phyloP scores from a whole-genome alignment of 2,113 vertebrate genomes.

The Lophura nycthemera region DNA sequence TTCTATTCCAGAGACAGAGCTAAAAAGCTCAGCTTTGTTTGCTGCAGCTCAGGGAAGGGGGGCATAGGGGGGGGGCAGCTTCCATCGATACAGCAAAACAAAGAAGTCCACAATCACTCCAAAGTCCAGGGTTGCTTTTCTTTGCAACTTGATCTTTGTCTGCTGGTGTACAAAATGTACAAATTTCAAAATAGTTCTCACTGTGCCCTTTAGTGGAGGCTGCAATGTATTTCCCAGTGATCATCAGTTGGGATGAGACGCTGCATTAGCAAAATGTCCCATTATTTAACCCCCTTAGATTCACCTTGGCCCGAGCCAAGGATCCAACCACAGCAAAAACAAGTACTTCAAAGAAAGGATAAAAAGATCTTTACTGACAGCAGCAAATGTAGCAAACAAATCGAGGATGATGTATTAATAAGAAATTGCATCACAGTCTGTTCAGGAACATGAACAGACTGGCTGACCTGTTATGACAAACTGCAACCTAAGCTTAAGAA shows the following conservation, averaged over 20 bases:
- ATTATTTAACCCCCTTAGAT: background rate
- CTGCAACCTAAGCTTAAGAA: background rate
- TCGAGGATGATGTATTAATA: background rate
- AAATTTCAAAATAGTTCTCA: background rate
- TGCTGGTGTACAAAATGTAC: background rate
- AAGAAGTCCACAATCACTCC: background rate
- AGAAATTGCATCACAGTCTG: background rate
- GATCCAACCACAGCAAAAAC: background rate
- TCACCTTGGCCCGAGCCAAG: background rate
- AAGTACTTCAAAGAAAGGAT: background rate
- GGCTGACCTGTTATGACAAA: background rate
- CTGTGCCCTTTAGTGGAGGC: background rate
- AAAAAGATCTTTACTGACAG: background rate
- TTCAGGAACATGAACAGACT: background rate
- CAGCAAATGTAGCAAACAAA: background rate
- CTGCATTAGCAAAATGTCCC: background rate
- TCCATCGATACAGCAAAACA: slow-evolving; percentile 13
- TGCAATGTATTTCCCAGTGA: background rate
- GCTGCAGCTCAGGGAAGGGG: background rate
- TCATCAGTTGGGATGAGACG: background rate
- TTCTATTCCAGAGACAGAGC: slow-evolving; percentile 54
- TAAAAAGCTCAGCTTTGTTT: slow-evolving; percentile 60
- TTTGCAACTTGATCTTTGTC: slow-evolving; percentile 5
- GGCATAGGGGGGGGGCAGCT: background rate
- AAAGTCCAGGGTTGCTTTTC: background rate